Conservation (phyloP, 2,888 invertebrate genomes). For the Pachymerium ferrugineum region DNA sequence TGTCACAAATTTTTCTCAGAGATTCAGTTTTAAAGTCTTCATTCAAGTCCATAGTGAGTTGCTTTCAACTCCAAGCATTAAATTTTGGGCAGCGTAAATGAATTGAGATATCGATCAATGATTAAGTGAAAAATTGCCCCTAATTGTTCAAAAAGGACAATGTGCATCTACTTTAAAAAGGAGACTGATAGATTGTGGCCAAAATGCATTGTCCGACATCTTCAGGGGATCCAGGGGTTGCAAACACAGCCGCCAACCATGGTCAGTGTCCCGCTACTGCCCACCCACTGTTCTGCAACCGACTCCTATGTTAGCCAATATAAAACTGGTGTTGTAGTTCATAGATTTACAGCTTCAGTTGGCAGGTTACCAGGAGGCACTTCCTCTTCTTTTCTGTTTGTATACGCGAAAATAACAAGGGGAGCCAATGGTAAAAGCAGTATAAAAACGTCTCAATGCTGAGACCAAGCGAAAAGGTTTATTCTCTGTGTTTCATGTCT, state of each 20-base stretch:
- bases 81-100: too few relatives aligned
- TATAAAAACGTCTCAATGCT: not conserved
- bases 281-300: constrained; percentile 3
- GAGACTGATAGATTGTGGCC: constrained; percentile 9
- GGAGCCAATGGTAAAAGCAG: not conserved
- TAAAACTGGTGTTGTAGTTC: not conserved
- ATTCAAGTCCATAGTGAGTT: too few relatives aligned
- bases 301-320: not conserved
- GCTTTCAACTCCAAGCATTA: too few relatives aligned
- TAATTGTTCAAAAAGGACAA: not conserved
- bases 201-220: not conserved
- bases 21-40: too few relatives aligned
- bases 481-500: not conserved
- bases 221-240: constrained; percentile 2
- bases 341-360: not conserved
- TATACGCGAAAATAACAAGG: not conserved
- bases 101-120: not conserved
- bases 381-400: not conserved
- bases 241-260: not conserved
- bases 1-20: too few relatives aligned
- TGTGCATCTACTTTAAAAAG: not conserved
- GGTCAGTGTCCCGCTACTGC: not conserved
- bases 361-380: not conserved
- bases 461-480: not conserved
- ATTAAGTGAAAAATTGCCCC: not conserved